These are phyloP conservation scores for Darevskia nairensis DNA, from an alignment of 2,797 vertebrate species.

Conservation along the genomic window DNA sequence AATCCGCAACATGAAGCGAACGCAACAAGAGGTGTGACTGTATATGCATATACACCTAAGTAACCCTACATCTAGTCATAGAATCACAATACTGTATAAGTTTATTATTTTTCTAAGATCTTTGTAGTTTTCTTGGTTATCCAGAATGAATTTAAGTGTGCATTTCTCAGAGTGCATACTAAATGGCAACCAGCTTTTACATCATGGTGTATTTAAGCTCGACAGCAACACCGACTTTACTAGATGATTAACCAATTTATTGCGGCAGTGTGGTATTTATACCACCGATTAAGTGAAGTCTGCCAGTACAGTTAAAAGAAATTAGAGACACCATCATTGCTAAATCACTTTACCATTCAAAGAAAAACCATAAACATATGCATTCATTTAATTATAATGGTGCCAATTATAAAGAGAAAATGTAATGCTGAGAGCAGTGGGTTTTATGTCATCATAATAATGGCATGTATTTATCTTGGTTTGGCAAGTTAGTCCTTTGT, in stretches of 20 bases:
- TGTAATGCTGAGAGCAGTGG: conserved; percentile 79
- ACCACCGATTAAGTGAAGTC: conserved; percentile 82
- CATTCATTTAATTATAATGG: conserved; percentile 87
- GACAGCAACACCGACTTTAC: conserved; percentile 70
- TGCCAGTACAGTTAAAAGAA: conserved; percentile 87
- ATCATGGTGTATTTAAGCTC: conserved; percentile 68
- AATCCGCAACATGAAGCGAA: too few relatives aligned
- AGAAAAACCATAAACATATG: conserved; percentile 89
- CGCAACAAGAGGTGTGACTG: too few relatives aligned
- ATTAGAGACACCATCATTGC: conserved; percentile 87
- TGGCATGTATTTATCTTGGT: conserved; percentile 91
- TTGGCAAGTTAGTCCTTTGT: conserved; percentile 86
- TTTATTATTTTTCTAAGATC: conserved; percentile 5
- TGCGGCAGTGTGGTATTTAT: conserved; percentile 81
- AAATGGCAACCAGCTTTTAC: conserved; percentile 57
- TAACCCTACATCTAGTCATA: neutral
- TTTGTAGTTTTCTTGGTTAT: neutral
- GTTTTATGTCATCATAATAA: conserved; percentile 89
- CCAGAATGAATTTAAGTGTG: neutral
- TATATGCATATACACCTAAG: neutral
- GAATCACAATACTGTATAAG: neutral
- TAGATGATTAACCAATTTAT: conserved; percentile 81
- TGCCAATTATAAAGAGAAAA: conserved; percentile 86
- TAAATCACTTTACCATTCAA: conserved; percentile 83
- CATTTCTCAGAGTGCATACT: conserved; percentile 34